phyloP scores from a whole-genome alignment of 1,140 invertebrate species.

The Glossosoma conforme region DNA sequence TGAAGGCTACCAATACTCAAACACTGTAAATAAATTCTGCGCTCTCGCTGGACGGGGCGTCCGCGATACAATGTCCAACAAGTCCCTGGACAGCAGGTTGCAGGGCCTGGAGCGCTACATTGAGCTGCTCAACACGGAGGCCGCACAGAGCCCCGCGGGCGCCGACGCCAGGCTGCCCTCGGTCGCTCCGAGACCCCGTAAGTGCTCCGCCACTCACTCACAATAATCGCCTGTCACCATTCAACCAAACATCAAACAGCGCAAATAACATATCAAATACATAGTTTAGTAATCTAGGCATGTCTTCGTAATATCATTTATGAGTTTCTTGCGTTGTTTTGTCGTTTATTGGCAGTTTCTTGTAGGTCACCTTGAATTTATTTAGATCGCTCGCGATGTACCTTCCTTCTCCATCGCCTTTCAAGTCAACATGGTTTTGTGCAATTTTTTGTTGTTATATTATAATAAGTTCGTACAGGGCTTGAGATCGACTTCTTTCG shows the following conservation, averaged over 20 bases:
- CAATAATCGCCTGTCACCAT: background rate
- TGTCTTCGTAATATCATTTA: constrained; percentile 5
- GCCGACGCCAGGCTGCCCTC: constrained; percentile 3
- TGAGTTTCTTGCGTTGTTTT: constrained; percentile 3
- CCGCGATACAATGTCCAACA: constrained; percentile 20
- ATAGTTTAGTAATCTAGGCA: constrained; percentile 4
- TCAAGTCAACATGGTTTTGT: background rate
- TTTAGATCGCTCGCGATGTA: constrained; percentile 6
- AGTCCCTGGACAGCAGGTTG: constrained; percentile 56
- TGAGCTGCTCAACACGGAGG: constrained; percentile 61
- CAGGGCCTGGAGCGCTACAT: constrained; percentile 58
- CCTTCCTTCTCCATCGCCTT: background rate
- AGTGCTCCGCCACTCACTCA: constrained; percentile 10
- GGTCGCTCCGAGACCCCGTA: constrained; percentile 12
- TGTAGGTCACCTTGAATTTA: constrained; percentile 20
- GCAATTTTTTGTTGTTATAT: background rate
- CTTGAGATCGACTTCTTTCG: background rate
- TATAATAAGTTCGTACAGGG: background rate
- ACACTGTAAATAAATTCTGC: constrained; percentile 20
- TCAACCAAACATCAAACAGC: background rate
- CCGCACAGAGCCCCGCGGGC: constrained; percentile 3
- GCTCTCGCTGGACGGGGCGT: constrained; percentile 5
- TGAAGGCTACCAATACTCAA: constrained; percentile 18
- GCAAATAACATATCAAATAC: constrained; percentile 9
- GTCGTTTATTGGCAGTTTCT: too few species aligned